These are phyloP conservation scores for Papilio polytes DNA, from an alignment of 1,140 invertebrate genomes.

Conservation along the genomic window DNA sequence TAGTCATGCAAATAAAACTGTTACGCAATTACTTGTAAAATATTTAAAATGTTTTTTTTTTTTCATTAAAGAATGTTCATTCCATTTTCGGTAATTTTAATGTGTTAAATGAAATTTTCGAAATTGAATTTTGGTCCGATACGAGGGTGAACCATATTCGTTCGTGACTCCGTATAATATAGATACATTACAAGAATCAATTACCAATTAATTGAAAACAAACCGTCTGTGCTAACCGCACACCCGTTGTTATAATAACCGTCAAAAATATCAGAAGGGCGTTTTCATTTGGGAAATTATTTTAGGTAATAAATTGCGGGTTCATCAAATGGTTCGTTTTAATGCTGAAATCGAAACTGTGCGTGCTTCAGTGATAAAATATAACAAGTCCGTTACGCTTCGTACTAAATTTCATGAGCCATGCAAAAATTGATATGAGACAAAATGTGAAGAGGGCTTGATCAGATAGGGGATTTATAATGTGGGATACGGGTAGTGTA, in stretches of 20 bases:
- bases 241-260: constrained; percentile 44
- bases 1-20: background rate
- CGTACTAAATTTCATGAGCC: constrained; percentile 79
- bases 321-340: constrained; percentile 64
- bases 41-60: no score
- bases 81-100: no score
- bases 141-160: background rate
- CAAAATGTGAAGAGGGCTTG: constrained; percentile 70
- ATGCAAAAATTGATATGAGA: constrained; percentile 79
- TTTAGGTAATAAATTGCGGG: constrained; percentile 65
- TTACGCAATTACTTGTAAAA: background rate
- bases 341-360: constrained; percentile 73
- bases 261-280: constrained; percentile 55
- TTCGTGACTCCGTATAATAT: background rate
- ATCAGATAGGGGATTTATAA: constrained; percentile 63
- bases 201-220: constrained; percentile 26
- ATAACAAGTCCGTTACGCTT: constrained; percentile 69
- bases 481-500: constrained; percentile 61
- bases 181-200: constrained; percentile 16
- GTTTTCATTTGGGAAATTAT: constrained; percentile 68
- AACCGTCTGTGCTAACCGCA: constrained; percentile 22
- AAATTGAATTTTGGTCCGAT: background rate
- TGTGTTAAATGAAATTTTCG: background rate
- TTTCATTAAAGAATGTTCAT: no score
- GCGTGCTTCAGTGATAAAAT: constrained; percentile 80